phyloP scores from a whole-genome alignment of 2,797 vertebrate genomes.

The Notolabrus celidotus region DNA sequence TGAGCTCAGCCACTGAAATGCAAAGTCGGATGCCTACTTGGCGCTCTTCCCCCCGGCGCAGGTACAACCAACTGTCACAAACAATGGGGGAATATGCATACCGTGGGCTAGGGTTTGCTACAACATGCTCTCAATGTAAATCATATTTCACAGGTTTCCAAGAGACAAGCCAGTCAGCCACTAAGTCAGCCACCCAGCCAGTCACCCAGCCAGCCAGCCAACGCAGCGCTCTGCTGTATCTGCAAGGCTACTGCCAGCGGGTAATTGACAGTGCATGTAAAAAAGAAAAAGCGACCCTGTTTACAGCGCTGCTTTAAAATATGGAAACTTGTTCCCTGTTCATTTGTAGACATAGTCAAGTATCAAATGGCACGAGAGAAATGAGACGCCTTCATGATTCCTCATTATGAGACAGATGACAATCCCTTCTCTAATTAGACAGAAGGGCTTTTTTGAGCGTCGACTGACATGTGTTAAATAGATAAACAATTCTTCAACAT shows the following conservation, averaged over 20 bases:
- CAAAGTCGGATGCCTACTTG: constrained; percentile 79
- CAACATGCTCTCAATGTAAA: constrained; percentile 84
- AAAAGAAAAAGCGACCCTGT: constrained; percentile 51
- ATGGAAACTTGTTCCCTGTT: constrained; percentile 63
- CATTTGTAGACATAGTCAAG: constrained; percentile 69
- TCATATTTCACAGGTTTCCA: constrained; percentile 80
- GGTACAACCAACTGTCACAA: constrained; percentile 85
- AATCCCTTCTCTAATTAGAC: constrained; percentile 72
- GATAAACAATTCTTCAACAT: constrained; percentile 70
- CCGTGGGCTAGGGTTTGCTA: constrained; percentile 79
- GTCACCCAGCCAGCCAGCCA: constrained; percentile 60
- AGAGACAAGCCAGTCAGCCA: constrained; percentile 77
- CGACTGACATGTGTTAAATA: constrained; percentile 70
- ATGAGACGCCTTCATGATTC: constrained; percentile 62
- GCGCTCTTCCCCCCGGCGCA: constrained; percentile 62
- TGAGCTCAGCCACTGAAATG: constrained; percentile 82
- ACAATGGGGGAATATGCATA: constrained; percentile 82
- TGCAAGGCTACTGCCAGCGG: constrained; percentile 59
- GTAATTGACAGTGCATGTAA: constrained; percentile 75
- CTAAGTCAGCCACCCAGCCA: constrained; percentile 65
- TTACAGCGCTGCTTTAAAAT: constrained; percentile 68
- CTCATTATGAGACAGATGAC: constrained; percentile 75
- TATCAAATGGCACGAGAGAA: constrained; percentile 73
- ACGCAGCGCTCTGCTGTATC: constrained; percentile 48
- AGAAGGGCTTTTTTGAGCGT: constrained; percentile 43